Conservation (phyloP, 2,113 vertebrate genomes). For the Sturnus vulgaris region DNA sequence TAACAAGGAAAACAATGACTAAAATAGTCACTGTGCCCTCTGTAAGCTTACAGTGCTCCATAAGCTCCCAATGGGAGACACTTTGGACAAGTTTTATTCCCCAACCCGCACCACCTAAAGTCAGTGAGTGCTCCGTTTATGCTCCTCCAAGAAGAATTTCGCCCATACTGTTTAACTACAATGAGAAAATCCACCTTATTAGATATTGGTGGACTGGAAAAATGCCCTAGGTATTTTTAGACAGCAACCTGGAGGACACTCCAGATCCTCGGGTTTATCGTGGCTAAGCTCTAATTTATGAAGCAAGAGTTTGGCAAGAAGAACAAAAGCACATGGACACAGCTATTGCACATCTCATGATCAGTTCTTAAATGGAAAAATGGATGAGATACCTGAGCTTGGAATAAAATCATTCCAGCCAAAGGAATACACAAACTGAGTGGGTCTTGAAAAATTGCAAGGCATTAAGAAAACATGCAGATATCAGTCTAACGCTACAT, state of each 20-base stretch:
- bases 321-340: neutral
- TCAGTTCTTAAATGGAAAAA: slow-evolving; percentile 44
- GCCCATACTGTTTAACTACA: neutral
- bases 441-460: neutral
- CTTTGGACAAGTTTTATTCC: neutral
- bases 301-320: slow-evolving; percentile 22
- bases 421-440: neutral
- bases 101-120: neutral
- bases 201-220: slow-evolving; percentile 8
- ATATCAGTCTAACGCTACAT: neutral
- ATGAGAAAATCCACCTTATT: neutral
- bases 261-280: neutral
- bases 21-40: neutral
- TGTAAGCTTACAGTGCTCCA: neutral
- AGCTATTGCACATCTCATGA: slow-evolving; percentile 16
- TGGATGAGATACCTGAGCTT: slow-evolving; percentile 8
- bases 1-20: slow-evolving; percentile 26
- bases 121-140: neutral
- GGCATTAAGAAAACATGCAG: neutral
- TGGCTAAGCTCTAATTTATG: slow-evolving; percentile 15
- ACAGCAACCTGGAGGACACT: neutral
- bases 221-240: slow-evolving; percentile 11
- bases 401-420: neutral
- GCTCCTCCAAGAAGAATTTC: neutral
- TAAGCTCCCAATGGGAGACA: neutral